These are phyloP conservation scores for Smittia aterrima DNA, from an alignment of 2,888 invertebrate species.

Conservation along the genomic window DNA sequence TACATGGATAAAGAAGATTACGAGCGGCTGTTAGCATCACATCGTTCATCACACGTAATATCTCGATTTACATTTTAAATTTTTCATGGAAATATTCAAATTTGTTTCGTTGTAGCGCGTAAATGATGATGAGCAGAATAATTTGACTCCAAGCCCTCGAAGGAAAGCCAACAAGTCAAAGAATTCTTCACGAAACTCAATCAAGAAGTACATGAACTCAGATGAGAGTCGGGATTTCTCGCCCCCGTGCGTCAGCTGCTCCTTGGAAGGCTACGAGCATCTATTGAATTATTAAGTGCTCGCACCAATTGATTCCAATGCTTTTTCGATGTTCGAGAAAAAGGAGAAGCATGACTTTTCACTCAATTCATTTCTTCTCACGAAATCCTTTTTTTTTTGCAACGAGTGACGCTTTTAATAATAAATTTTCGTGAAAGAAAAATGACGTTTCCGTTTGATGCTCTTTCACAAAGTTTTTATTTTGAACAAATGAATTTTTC, in stretches of 20 bases:
- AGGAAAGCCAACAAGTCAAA: neutral
- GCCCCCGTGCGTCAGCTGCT: neutral
- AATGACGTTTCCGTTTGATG: too few relatives aligned
- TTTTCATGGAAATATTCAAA: too few relatives aligned
- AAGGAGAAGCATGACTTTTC: too few relatives aligned
- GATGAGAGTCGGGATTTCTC: neutral
- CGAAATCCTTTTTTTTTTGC: neutral
- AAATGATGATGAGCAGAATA: too few relatives aligned
- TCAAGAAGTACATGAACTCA: neutral
- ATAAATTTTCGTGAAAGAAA: too few relatives aligned
- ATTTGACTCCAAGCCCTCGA: too few relatives aligned
- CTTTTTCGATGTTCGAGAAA: too few relatives aligned
- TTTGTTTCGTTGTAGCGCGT: too few relatives aligned
- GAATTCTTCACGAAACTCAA: neutral
- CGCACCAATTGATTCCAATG: too few relatives aligned
- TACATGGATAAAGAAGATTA: conserved; percentile 6
- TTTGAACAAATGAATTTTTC: too few relatives aligned
- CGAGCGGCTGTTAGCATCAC: neutral
- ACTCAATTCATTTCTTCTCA: too few relatives aligned
- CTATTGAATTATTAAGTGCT: neutral
- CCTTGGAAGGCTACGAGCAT: neutral
- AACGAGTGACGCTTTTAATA: neutral
- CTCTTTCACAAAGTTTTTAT: too few relatives aligned
- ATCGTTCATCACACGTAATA: neutral
- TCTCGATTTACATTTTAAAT: neutral